These are phyloP conservation scores for Anguilla japonica DNA, from an alignment of 2,113 vertebrate genomes.

Conservation along the genomic window DNA sequence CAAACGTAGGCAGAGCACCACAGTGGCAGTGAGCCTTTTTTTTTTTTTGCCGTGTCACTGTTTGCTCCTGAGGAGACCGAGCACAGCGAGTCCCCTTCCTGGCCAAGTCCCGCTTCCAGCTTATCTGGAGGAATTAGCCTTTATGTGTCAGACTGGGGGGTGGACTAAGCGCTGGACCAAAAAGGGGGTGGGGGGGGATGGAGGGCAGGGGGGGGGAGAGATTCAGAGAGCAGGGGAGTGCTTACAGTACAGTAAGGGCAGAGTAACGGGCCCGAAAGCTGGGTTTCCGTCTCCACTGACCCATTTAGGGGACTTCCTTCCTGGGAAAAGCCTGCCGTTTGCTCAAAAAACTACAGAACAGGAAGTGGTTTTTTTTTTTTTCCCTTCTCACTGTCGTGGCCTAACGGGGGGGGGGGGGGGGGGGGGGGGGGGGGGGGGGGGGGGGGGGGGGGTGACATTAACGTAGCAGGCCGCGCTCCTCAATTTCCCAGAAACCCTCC, in stretches of 20 bases:
- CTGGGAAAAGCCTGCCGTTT: too few species aligned
- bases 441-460: neutral
- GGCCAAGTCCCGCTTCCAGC: neutral
- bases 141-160: neutral
- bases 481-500: too few species aligned
- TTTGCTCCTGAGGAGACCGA: neutral
- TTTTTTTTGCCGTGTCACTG: neutral
- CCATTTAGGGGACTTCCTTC: neutral
- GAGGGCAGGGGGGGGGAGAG: neutral
- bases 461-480: too few species aligned
- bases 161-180: neutral
- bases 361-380: too few species aligned
- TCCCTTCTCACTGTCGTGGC: neutral
- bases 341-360: too few species aligned
- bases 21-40: neutral
- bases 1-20: too few species aligned
- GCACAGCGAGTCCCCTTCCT: neutral
- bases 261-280: neutral
- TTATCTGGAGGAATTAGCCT: conserved; percentile 10
- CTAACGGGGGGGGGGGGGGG: too few species aligned
- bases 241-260: neutral
- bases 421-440: neutral
- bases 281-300: conserved; percentile 21
- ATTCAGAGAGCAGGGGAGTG: too few species aligned
- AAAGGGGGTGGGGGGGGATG: neutral